phyloP scores from a whole-genome alignment of 2,888 invertebrate species.

The Drosophila greeni region DNA sequence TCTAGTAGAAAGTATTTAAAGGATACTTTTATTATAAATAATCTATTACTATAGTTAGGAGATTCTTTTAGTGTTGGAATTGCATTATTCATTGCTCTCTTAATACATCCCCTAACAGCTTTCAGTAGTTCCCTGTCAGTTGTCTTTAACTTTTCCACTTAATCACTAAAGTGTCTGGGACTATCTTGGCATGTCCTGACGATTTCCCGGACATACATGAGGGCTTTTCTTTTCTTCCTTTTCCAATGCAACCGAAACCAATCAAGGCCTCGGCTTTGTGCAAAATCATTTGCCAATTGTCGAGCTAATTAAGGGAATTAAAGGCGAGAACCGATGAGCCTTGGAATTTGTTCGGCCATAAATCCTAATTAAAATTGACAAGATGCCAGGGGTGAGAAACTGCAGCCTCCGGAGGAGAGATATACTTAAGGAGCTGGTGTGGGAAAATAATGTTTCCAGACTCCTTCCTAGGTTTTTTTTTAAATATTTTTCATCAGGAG shows the following conservation, averaged over 20 bases:
- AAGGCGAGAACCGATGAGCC: constrained; percentile 11
- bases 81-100: not conserved
- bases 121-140: constrained; percentile 6
- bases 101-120: not conserved
- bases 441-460: constrained; percentile 38
- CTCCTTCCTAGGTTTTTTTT: constrained; percentile 2
- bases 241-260: not conserved
- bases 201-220: not conserved
- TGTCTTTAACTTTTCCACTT: constrained; percentile 9
- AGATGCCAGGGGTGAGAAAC: constrained; percentile 34
- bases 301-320: constrained; percentile 57
- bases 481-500: too few relatives aligned
- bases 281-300: constrained; percentile 69
- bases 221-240: not conserved
- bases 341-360: constrained; percentile 57
- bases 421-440: constrained; percentile 24
- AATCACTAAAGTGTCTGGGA: not conserved
- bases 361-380: constrained; percentile 74
- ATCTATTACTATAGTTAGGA: too few relatives aligned
- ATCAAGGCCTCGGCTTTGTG: constrained; percentile 40
- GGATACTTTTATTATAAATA: not conserved
- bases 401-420: not conserved
- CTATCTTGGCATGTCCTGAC: not conserved
- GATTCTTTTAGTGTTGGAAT: too few relatives aligned
- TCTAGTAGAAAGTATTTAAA: not conserved